Conservation (phyloP, 2,113 vertebrate genomes). For the Semicossyphus pulcher region DNA sequence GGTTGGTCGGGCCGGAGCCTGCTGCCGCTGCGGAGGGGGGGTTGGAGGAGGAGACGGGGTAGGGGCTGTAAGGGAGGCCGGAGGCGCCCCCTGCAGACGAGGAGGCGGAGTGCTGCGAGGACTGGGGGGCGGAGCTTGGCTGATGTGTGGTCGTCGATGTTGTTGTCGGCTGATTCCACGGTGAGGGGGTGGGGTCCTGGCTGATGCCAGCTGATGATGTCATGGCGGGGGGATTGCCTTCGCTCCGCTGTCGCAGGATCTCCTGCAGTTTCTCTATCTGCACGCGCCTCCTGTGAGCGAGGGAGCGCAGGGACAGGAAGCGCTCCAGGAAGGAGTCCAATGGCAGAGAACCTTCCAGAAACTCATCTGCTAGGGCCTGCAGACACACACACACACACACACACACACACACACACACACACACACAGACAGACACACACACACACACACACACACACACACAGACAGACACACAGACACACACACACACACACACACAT, state of each 20-base stretch:
- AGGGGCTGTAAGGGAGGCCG: slow-evolving; percentile 73
- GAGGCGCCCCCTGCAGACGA: slow-evolving; percentile 64
- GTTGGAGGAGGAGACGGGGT: slow-evolving; percentile 56
- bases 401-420: too few species aligned
- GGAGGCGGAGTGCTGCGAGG: slow-evolving; percentile 80
- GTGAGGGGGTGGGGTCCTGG: slow-evolving; percentile 60
- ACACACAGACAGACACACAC: too few species aligned
- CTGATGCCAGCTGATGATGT: slow-evolving; percentile 59
- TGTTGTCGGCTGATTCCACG: slow-evolving; percentile 67
- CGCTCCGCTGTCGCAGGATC: slow-evolving; percentile 80
- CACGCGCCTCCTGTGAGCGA: slow-evolving; percentile 90
- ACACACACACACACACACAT: too few species aligned
- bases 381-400: slow-evolving; percentile 8
- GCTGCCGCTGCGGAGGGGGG: slow-evolving; percentile 49
- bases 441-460: too few species aligned
- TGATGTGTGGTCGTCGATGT: slow-evolving; percentile 40
- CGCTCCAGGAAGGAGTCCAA: slow-evolving; percentile 91
- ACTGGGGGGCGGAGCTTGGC: slow-evolving; percentile 51
- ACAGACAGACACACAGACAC: too few species aligned
- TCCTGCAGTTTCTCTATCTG: slow-evolving; percentile 95
- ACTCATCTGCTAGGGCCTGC: slow-evolving; percentile 90
- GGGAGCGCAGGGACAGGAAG: slow-evolving; percentile 85
- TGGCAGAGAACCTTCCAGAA: slow-evolving; percentile 88
- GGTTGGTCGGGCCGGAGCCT: slow-evolving; percentile 57
- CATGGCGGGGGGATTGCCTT: slow-evolving; percentile 60